These are phyloP conservation scores for Calypte anna DNA, from an alignment of 2,113 vertebrate genomes.

Conservation along the genomic window DNA sequence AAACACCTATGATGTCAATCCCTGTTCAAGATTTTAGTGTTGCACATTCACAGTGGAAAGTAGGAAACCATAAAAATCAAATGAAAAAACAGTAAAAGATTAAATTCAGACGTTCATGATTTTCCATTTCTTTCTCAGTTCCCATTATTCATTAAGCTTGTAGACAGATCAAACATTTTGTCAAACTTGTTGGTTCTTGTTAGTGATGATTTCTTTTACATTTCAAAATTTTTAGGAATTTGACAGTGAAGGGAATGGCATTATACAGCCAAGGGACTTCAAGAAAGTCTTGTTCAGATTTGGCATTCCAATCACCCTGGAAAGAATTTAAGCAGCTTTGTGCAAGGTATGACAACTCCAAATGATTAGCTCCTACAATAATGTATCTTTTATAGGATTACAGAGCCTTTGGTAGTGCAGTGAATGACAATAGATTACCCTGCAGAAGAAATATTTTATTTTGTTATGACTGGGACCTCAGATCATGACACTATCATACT, in stretches of 20 bases:
- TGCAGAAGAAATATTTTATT: background rate
- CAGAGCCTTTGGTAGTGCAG: background rate
- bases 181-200: conserved; percentile 12
- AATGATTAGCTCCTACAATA: background rate
- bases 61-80: background rate
- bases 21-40: background rate
- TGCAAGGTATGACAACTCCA: conserved; percentile 65
- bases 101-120: background rate
- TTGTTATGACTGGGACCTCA: background rate
- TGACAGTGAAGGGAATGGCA: conserved; percentile 64
- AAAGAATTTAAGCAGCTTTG: conserved; percentile 82
- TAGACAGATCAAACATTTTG: background rate
- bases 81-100: background rate
- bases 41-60: background rate
- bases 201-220: conserved; percentile 2
- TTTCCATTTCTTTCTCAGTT: background rate
- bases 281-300: conserved; percentile 73
- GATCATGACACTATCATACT: background rate
- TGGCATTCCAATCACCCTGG: conserved; percentile 71
- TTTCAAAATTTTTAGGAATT: conserved; percentile 73
- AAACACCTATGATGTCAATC: background rate
- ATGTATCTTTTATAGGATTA: background rate
- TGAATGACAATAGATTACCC: background rate
- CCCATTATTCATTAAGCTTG: background rate
- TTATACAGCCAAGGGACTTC: conserved; percentile 72